Conservation (phyloP, 2,797 vertebrate species). For the Sebastes iracundus region DNA sequence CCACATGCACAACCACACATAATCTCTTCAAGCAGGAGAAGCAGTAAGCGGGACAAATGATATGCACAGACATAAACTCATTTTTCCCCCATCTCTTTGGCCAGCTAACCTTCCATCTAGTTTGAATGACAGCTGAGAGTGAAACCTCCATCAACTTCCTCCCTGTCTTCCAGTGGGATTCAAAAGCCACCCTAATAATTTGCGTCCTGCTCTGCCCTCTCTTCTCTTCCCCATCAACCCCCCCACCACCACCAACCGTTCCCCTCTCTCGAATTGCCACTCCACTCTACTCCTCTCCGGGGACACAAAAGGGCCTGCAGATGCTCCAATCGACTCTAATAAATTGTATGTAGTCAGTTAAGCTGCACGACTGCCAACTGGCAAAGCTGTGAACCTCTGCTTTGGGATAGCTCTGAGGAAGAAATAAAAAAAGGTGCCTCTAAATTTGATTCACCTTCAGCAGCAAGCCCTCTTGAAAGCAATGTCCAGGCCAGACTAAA, state of each 20-base stretch:
- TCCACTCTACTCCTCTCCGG: constrained; percentile 62
- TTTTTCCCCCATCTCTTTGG: constrained; percentile 3
- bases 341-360: constrained; percentile 72
- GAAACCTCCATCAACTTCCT: constrained; percentile 45
- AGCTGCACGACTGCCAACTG: constrained; percentile 64
- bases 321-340: constrained; percentile 74
- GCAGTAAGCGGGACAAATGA: constrained; percentile 46
- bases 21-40: not conserved
- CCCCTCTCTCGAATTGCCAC: constrained; percentile 43
- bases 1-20: not conserved
- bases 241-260: not conserved
- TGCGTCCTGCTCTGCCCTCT: constrained; percentile 22
- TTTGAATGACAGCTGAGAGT: constrained; percentile 47
- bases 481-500: constrained; percentile 51
- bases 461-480: constrained; percentile 37
- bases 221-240: not conserved
- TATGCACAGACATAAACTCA: not conserved
- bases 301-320: constrained; percentile 69
- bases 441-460: constrained; percentile 71
- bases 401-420: constrained; percentile 29
- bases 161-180: constrained; percentile 32
- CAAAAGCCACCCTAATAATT: constrained; percentile 59
- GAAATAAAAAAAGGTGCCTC: constrained; percentile 24
- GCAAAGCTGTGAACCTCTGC: constrained; percentile 54
- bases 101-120: constrained; percentile 25